phyloP scores from a whole-genome alignment of 2,797 vertebrate species.

The Aeoliscus strigatus region DNA sequence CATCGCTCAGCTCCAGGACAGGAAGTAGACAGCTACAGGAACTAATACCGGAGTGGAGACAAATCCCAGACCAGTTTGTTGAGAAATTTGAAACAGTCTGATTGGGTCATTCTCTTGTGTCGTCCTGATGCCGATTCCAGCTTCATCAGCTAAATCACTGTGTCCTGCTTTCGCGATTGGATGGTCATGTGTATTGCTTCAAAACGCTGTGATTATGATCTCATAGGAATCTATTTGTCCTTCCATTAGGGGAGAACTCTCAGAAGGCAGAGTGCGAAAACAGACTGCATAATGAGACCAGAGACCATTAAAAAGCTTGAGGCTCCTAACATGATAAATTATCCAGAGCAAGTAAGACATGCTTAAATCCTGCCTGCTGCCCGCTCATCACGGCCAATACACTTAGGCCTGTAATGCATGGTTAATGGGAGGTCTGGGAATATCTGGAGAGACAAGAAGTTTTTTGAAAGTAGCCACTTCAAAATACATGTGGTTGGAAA shows the following conservation, averaged over 20 bases:
- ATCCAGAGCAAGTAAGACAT: slow-evolving; percentile 64
- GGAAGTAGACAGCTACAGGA: slow-evolving; percentile 61
- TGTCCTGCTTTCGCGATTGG: slow-evolving; percentile 40
- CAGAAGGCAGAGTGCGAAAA: slow-evolving; percentile 50
- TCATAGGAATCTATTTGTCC: slow-evolving; percentile 65
- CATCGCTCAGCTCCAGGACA: slow-evolving; percentile 50
- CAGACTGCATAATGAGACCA: slow-evolving; percentile 65
- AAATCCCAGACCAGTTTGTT: slow-evolving; percentile 51
- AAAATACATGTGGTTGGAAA: slow-evolving; percentile 35
- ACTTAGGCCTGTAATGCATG: slow-evolving; percentile 67
- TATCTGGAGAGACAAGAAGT: slow-evolving; percentile 49
- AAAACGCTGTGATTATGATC: slow-evolving; percentile 68
- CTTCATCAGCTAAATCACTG: slow-evolving; percentile 24
- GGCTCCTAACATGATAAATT: slow-evolving; percentile 67
- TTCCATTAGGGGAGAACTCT: slow-evolving; percentile 61
- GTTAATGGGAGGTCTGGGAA: slow-evolving; percentile 66
- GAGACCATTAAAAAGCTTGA: slow-evolving; percentile 65
- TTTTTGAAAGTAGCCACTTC: slow-evolving; percentile 48
- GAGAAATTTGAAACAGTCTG: slow-evolving; percentile 55
- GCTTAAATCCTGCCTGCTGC: slow-evolving; percentile 62
- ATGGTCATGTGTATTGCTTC: slow-evolving; percentile 45
- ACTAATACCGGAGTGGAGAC: slow-evolving; percentile 35
- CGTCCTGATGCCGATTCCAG: slow-evolving; percentile 22
- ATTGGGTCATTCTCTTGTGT: slow-evolving; percentile 35
- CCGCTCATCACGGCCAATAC: slow-evolving; percentile 53